phyloP scores from a whole-genome alignment of 1,140 invertebrate species.

The Nasonia giraulti region DNA sequence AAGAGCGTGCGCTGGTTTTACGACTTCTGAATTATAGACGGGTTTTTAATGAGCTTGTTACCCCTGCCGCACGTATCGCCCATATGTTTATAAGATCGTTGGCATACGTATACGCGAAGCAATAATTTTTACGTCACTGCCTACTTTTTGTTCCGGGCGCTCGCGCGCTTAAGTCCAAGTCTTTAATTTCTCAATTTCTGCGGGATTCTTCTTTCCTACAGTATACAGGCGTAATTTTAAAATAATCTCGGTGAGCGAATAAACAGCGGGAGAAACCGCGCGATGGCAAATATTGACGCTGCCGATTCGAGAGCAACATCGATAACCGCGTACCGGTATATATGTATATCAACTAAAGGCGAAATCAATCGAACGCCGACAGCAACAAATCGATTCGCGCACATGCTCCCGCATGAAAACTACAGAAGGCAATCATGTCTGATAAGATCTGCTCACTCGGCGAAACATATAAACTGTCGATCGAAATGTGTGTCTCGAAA shows the following conservation, averaged over 20 bases:
- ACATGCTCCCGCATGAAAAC: background rate
- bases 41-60: conserved; percentile 45
- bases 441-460: conserved; percentile 20
- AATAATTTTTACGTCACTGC: conserved; percentile 27
- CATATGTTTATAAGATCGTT: conserved; percentile 43
- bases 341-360: background rate
- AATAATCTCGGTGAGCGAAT: too few species aligned
- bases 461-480: background rate
- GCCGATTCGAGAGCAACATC: too few species aligned
- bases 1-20: conserved; percentile 22
- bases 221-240: too few species aligned
- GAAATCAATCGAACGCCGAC: background rate
- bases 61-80: background rate
- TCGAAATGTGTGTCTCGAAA: background rate
- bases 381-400: background rate
- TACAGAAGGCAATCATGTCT: conserved; percentile 22
- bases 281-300: too few species aligned
- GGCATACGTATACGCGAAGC: background rate
- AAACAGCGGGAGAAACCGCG: too few species aligned
- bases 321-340: too few species aligned
- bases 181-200: conserved; percentile 37
- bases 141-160: background rate
- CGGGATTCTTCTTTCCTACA: too few species aligned
- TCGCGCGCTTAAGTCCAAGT: background rate
- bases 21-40: conserved; percentile 49